A percentile compares a stretch with the other conserved stretches of the same genome.
These are phyloP conservation scores for Oasisia sp. DNA, from an alignment of 2,888 invertebrate species.

Conservation along the genomic window DNA sequence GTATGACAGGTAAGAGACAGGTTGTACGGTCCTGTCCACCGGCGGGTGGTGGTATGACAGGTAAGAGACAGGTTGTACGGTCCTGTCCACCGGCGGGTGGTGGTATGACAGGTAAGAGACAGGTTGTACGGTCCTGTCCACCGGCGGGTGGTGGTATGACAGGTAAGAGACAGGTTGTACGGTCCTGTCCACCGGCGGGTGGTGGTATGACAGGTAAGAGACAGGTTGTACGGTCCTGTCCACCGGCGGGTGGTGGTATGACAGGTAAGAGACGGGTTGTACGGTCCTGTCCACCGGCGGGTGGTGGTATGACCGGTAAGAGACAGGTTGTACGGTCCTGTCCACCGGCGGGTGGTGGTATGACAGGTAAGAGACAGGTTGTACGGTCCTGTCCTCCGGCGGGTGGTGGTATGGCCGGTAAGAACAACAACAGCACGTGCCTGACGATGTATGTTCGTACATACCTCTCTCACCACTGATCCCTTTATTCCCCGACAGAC, in stretches of 20 bases:
- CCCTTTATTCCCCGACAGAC: too few relatives aligned
- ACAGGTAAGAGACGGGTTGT: neutral
- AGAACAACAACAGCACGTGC: too few relatives aligned
- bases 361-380: neutral
- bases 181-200: neutral
- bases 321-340: neutral
- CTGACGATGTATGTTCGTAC: too few relatives aligned
- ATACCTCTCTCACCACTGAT: too few relatives aligned
- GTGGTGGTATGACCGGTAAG: neutral
- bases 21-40: neutral
- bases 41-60: neutral
- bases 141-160: neutral
- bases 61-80: neutral
- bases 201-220: constrained; percentile 2
- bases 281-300: neutral
- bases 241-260: neutral
- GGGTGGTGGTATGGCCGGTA: neutral
- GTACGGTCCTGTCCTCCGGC: neutral
- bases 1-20: neutral
- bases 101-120: neutral
- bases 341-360: neutral
- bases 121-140: neutral
- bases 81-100: neutral
- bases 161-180: neutral
- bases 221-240: neutral